Conservation (phyloP, 2,888 invertebrate genomes). For the Cosmopolites sordidus region DNA sequence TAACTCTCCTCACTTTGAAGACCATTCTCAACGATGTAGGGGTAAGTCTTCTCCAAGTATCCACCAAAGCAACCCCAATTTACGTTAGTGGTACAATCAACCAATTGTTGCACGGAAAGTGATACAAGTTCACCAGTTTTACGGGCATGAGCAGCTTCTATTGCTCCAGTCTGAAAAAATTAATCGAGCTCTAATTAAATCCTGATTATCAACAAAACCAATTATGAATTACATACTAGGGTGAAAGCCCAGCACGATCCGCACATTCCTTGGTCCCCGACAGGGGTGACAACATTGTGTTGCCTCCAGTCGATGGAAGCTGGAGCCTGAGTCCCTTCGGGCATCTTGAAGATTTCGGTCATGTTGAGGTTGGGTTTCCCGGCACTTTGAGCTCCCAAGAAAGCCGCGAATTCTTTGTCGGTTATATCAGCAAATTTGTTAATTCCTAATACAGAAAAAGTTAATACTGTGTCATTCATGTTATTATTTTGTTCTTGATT, state of each 20-base stretch:
- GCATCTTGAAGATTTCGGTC: background rate
- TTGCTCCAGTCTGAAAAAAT: slow-evolving; percentile 51
- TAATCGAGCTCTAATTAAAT: too few relatives aligned
- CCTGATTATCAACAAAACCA: background rate
- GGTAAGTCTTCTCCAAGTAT: slow-evolving; percentile 50
- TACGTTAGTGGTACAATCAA: slow-evolving; percentile 51
- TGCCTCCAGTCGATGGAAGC: slow-evolving; percentile 6
- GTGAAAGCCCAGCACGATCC: slow-evolving; percentile 7
- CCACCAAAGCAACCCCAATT: slow-evolving; percentile 55
- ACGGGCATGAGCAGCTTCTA: slow-evolving; percentile 52
- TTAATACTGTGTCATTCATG: too few relatives aligned
- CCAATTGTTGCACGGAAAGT: slow-evolving; percentile 54
- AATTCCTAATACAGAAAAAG: background rate
- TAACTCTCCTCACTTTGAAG: slow-evolving; percentile 28
- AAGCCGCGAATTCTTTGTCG: slow-evolving; percentile 20
- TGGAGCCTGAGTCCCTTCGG: slow-evolving; percentile 2
- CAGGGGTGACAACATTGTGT: background rate
- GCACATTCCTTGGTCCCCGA: slow-evolving; percentile 5
- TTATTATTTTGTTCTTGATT: background rate
- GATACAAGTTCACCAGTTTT: slow-evolving; percentile 51
- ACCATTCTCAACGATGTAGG: slow-evolving; percentile 39
- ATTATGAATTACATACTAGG: background rate
- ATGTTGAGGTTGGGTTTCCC: background rate
- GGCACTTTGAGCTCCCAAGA: background rate
- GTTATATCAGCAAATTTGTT: slow-evolving; percentile 28